Base-by-base conservation (phyloP, 2,797 vertebrate species). In the Esox masquinongy region DNA sequence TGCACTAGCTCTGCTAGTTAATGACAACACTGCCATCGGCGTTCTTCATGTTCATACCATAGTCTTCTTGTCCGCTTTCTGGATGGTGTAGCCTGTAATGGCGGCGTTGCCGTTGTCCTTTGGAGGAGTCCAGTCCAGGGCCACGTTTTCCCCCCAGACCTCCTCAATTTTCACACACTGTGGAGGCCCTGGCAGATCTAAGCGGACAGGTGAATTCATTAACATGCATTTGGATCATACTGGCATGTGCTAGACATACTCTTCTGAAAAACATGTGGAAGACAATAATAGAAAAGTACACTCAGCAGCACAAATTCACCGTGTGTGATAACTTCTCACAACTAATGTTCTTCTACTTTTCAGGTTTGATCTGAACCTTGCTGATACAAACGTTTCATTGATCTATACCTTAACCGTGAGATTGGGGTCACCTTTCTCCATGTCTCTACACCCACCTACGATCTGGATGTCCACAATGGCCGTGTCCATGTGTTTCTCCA, bases 31-130 rank as follows among this genome's bases (percentile, higher is more conserved):
- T 34, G 63, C 15, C 31, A 5, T 16, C 16, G 51, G 75, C 56
- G 19, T 19, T 59, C 9, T 1, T 63, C 50, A 34, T 73, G 77
- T 12, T 87, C 90, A 86, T 88, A 99, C 98, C 98, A 99, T 99
- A 63, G 97, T 99, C 88, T 99, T 99, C 84, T 97, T 98, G 87
- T 99, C 98, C 31, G 98, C 98, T 92, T 99, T 99, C 91, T 99
- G 97, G 88, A 99, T 98, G 3, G 97, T 99, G 85, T 99, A 99
- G 72, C 98, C 98, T 29, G 93, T 97, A 80, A 99, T 99, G 70
- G 94, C 94, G 16, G 97, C 95, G n/a, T 99, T 99, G 61, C 98
- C 98, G 1, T 91, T 95, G 84, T 99, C 97, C 80, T 94, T 96
- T 1, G 98, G 98, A 51, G 95, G 96, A 29, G 91, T 95, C 98